Conservation (phyloP, 2,888 invertebrate species). For the Nemapogon koenigi region DNA sequence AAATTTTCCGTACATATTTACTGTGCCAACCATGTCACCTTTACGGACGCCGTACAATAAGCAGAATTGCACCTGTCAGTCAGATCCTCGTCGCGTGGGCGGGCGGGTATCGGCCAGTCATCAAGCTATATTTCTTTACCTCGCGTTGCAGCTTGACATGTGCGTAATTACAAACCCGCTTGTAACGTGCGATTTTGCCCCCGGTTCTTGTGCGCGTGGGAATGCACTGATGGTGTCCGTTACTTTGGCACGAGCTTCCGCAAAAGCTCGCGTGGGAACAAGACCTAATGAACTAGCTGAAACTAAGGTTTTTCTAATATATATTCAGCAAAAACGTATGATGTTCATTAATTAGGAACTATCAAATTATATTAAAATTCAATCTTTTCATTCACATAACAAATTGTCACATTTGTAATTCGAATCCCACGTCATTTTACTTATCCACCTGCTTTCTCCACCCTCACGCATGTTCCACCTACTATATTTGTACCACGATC, state of each 20-base stretch:
- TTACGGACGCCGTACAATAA: too few species aligned
- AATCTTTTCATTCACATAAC: not conserved
- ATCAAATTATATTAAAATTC: not conserved
- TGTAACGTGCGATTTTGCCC: constrained; percentile 3
- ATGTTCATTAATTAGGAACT: not conserved
- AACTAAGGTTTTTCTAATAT: not conserved
- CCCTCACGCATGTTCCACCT: constrained; percentile 2
- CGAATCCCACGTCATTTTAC: not conserved
- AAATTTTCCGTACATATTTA: too few species aligned
- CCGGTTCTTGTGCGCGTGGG: constrained; percentile 16
- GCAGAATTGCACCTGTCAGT: too few species aligned
- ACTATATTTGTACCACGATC: constrained; percentile 2
- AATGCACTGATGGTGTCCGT: constrained; percentile 17
- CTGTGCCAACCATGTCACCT: too few species aligned
- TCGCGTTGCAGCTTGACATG: constrained; percentile 16
- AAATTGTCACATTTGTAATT: not conserved
- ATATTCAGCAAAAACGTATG: not conserved
- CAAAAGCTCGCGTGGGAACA: constrained; percentile 28
- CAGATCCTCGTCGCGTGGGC: too few species aligned
- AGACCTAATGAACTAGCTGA: constrained; percentile 19
- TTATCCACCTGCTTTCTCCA: constrained; percentile 7
- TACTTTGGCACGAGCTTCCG: constrained; percentile 15
- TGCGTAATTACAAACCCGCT: constrained; percentile 19
- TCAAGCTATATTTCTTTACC: constrained; percentile 13
- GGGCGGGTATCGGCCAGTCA: too few species aligned